Base-by-base conservation (phyloP, 2,888 invertebrate species). In the Gymnocheta viridis region DNA sequence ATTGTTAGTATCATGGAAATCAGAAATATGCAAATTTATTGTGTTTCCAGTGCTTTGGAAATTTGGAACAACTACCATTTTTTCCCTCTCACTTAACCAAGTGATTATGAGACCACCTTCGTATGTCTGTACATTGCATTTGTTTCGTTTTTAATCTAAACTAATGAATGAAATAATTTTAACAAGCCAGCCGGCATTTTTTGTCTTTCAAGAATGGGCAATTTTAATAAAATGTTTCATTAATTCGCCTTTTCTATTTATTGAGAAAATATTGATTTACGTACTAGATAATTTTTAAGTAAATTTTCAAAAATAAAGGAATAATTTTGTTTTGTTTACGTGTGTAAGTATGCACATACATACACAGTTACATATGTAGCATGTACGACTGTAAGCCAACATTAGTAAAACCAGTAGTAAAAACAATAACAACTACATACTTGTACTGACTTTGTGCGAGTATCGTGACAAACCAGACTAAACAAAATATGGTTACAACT, bases 131-230 rank as follows among this genome's bases (percentile, higher is more conserved):
- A 44, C 5, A 38, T 44, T 19, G 24, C 32, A 2, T 7, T 32
- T 58, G 2, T 47, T 47, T 72, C 17, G n/a, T 44, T 49, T 19
- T 41, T 35, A 22, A 17, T 73, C 12, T 14, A 56, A 41, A 38
- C 47, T 47, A 82, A 82, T 77, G 77, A 82, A 76, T 66, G 56
- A 82, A 66, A 56, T 76, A 24, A 14, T 38, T 58, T 6, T 17
- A 17, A 4, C 27, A 24, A 82, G 38, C 12, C 35, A 82, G 38
- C 82, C 82, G 82, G 77, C 77, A 72, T 66, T 47, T 51, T 41
- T 54, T 35, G 17, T 49, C 10, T 4, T 10, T 12, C n/a, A 38
- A 54, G 10, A 41, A 54, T n/a, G 2, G 35, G 22, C n/a, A 29
- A 22, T 2, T 19, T 32, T 24, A 24, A 69, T 9, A 44, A 47